Percentiles rank a stretch among this genome's conserved stretches.
Evolutionary conservation across 2,113 vertebrate species (phyloP).

Genomic region (pig (Sus scrofa)): DNA sequence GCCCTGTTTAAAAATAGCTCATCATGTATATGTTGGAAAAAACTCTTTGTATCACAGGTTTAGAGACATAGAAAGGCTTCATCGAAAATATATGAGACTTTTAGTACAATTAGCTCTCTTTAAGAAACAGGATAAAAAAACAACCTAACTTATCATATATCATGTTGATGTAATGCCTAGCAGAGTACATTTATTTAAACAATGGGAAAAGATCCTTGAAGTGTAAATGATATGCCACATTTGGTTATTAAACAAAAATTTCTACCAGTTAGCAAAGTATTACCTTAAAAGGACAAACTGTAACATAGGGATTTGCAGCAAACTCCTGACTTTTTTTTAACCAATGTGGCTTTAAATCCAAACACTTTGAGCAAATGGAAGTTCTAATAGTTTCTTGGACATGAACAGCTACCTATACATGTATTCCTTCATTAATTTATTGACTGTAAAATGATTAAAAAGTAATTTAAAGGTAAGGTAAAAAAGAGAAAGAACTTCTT

Average conservation of each 20-base stretch:
- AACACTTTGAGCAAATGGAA: not conserved
- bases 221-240: not conserved
- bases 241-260: not conserved
- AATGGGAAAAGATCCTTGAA: not conserved
- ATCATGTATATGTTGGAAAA: not conserved
- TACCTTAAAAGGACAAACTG: not conserved
- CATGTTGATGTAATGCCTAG: not conserved
- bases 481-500: not conserved
- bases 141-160: not conserved
- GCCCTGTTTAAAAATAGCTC: not conserved
- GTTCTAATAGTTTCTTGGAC: not conserved
- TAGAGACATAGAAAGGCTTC: not conserved
- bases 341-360: not conserved
- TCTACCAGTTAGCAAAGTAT: not conserved
- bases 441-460: conserved; percentile 1
- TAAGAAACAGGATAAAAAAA: not conserved
- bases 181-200: not conserved
- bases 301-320: not conserved
- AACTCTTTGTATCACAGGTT: not conserved
- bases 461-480: not conserved
- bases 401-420: not conserved
- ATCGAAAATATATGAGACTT: conserved; percentile 6
- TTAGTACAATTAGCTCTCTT: not conserved
- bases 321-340: not conserved
- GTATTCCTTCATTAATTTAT: not conserved